Evolutionary conservation across 2,797 vertebrate genomes (phyloP), one percentile per base, ranked within the genome.

Genomic region (Chiropotes sagulatus): DNA sequence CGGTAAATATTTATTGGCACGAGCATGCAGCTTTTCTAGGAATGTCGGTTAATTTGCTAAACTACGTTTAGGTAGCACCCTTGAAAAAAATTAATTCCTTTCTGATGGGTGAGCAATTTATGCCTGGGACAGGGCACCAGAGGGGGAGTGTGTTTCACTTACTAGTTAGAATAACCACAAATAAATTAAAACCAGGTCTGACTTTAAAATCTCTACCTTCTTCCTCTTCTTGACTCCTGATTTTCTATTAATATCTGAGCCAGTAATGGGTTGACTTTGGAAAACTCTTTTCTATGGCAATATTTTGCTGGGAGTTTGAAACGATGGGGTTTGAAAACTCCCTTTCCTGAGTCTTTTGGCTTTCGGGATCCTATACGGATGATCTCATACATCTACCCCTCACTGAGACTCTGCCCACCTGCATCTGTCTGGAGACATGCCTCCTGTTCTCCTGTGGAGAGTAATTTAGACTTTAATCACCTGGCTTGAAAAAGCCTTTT

Each of bases 181-280:
- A 44, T 44, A 96, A 97, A 95, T 90, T 58, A 88, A 97, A 97
- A 90, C 81, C 88, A 94, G 93, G 80, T 33, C 39, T 88, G 78
- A 46, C 72, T 96, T 94, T 72, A 44, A 94, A 90, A 87, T 90
- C 67, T 93, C 89, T 88, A 94, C 73, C 92, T 93, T 90, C 46
- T 93, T 78, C 84, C 36, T 85, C 85, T 96, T 76, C 84, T 96
- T 73, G 44, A 93, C 24, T 94, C 84, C 41, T 30, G 46, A 90
- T 97, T 88, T 96, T 97, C 97, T 98, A 82, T 90, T 95, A 92
- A 44, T 95, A 95, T 95, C 36, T 39, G 73, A 96, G 82, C n/a
- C 88, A 95, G 48, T 57, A 72, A 96, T 33, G n/a, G 72, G 86
- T 36, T 79, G 73, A 70, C 54, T 92, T 82, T 95, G 93, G 94